These are phyloP conservation scores for Ellobius talpinus DNA, from an alignment of 2,113 vertebrate genomes.

Conservation along the genomic window DNA sequence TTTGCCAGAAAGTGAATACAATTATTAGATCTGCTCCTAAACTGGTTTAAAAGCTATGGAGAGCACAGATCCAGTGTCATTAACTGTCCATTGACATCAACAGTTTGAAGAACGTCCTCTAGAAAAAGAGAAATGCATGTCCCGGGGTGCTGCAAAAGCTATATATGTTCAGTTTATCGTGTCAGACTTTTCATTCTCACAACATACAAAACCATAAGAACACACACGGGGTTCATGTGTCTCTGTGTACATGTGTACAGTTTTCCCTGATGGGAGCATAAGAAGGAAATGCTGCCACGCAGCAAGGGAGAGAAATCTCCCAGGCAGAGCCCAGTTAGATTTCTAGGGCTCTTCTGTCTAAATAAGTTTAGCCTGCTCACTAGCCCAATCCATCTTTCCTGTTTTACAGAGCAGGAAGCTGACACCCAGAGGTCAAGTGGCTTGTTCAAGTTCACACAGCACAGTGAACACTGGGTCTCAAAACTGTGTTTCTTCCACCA, in stretches of 20 bases:
- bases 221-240: not conserved
- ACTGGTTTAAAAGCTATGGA: not conserved
- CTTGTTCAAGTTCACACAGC: not conserved
- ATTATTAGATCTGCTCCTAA: not conserved
- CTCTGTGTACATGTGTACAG: not conserved
- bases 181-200: not conserved
- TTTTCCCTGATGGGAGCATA: not conserved
- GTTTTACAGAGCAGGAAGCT: conserved; percentile 16
- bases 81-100: not conserved
- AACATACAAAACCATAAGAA: conserved; percentile 19
- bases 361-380: not conserved
- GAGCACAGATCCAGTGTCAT: not conserved
- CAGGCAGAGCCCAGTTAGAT: not conserved
- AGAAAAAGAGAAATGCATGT: not conserved
- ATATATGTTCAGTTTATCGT: not conserved
- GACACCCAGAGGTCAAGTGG: conserved; percentile 10
- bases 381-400: not conserved
- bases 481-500: not conserved
- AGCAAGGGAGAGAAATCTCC: not conserved
- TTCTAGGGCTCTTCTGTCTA: not conserved
- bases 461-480: not conserved
- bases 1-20: not conserved
- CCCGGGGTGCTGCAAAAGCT: not conserved
- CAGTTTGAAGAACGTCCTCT: not conserved
- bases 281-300: not conserved